phyloP scores from a whole-genome alignment of 1,140 invertebrate genomes.

The Brachionus sp. region DNA sequence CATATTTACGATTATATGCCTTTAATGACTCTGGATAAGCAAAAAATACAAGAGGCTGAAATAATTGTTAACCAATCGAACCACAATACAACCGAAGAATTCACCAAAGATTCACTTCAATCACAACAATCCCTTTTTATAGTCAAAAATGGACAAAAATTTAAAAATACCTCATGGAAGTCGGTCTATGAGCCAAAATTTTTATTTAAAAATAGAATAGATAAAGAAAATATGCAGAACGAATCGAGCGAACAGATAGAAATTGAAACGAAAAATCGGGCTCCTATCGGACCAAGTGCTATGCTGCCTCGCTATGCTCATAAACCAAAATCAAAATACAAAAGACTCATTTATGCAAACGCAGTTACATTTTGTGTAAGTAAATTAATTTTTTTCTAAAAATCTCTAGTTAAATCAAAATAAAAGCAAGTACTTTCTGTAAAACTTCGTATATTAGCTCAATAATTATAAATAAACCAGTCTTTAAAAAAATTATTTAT shows the following conservation, averaged over 20 bases:
- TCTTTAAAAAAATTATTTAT: too few species aligned
- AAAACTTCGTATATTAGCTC: too few species aligned
- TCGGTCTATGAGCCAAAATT: conserved; percentile 17
- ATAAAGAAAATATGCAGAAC: background rate
- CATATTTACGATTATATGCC: conserved; percentile 31
- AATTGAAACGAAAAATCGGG: background rate
- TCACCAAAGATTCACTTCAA: background rate
- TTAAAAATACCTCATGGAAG: background rate
- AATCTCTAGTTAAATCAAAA: too few species aligned
- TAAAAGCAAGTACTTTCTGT: too few species aligned
- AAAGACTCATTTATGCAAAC: conserved; percentile 1
- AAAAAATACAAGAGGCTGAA: conserved; percentile 3
- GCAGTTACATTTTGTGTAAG: conserved; percentile 20
- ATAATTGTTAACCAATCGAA: background rate
- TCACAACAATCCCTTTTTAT: background rate
- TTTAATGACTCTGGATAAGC: conserved; percentile 10
- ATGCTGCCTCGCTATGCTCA: background rate
- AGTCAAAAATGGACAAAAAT: conserved; percentile 31
- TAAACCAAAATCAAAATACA: conserved; percentile 15
- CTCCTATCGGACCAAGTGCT: background rate
- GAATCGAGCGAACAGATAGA: background rate
- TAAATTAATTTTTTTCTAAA: background rate
- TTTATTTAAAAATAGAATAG: background rate
- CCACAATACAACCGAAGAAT: background rate
- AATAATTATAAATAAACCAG: too few species aligned